Base-by-base conservation (phyloP, 2,888 invertebrate species). In the Elegia similella region DNA sequence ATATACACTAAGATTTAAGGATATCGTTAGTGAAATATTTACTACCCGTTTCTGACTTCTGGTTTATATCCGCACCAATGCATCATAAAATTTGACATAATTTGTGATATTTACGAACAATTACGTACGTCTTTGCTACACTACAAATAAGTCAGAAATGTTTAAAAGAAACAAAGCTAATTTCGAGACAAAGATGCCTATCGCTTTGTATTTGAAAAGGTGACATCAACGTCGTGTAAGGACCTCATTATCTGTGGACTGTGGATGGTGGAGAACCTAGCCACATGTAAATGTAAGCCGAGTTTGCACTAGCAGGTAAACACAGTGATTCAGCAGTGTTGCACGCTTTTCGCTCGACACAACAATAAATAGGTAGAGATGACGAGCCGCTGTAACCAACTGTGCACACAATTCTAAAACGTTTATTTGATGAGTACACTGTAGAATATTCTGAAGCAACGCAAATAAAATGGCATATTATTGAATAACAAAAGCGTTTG, bases 291-390 rank as follows among this genome's bases (percentile, higher is more conserved):
- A 12, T 38, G n/a, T 38, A 38, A 59, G 62, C 62, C 53, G 59
- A 64, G 67, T 69, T 71, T 69, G 68, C 68, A 64, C 64, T 66
- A 69, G 66, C 70, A 72, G 67, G 73, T 75, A 79, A 79, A 84
- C 76, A 78, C 58, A 60, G 69, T 88, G 88, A 89, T 74, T 89
- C 88, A 89, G 75, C 73, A 67, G 79, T 77, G 74, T 72, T 72
- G 71, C 72, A 80, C 72, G 72, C 65, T 75, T 69, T 68, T 71
- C 72, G 73, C 64, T 72, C 68, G 67, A 62, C 47, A 59, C 58
- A 38, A 38, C 38, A 59, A 65, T 68, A 70, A 55, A 55, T 44
- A 47, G 17, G 23, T 38, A 23, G 29, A 34, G 29, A 48, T 59
- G 60, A 52, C 57, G 72, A 72, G 69, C 74, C 73, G 72, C 68